A percentile compares a stretch with the other conserved stretches of the same genome.
Evolutionary conservation across 37 sponge, comb jelly and placozoan species (phyloP).

Genomic region (Hexactinellida sp.): DNA sequence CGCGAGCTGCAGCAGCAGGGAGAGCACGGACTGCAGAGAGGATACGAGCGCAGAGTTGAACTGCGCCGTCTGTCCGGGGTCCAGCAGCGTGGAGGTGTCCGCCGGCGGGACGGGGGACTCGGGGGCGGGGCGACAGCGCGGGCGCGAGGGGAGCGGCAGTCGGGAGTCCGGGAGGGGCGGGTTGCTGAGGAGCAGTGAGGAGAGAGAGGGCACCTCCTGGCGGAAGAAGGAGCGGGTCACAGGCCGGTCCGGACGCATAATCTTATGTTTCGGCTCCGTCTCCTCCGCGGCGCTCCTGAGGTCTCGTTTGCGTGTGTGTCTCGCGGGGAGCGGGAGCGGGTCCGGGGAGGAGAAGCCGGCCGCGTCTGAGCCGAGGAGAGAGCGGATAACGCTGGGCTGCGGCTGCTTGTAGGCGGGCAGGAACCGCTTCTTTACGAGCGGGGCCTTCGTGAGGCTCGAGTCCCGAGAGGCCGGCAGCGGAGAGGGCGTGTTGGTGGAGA

Average conservation of each 20-base stretch:
- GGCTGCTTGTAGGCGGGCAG: neutral
- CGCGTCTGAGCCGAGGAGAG: neutral
- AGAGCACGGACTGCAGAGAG: slow-evolving; percentile 28
- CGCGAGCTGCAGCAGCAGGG: slow-evolving; percentile 42
- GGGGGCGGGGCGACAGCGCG: neutral
- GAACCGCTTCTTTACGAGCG: neutral
- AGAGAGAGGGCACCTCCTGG: neutral
- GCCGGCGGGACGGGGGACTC: neutral
- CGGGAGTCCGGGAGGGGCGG: neutral
- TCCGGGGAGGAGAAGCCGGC: neutral
- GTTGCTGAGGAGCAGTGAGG: neutral
- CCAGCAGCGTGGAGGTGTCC: neutral
- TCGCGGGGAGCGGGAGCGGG: neutral
- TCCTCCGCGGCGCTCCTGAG: neutral
- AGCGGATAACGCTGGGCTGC: neutral
- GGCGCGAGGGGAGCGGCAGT: neutral
- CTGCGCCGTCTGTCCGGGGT: neutral
- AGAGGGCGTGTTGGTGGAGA: neutral
- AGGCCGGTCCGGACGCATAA: neutral
- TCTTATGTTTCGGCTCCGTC: neutral
- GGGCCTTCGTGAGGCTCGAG: neutral
- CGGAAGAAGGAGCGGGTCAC: neutral
- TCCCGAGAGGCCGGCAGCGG: neutral
- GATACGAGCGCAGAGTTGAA: neutral
- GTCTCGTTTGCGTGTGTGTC: neutral